These are phyloP conservation scores for Melopsittacus undulatus DNA, from an alignment of 2,797 vertebrate species.

Conservation along the genomic window DNA sequence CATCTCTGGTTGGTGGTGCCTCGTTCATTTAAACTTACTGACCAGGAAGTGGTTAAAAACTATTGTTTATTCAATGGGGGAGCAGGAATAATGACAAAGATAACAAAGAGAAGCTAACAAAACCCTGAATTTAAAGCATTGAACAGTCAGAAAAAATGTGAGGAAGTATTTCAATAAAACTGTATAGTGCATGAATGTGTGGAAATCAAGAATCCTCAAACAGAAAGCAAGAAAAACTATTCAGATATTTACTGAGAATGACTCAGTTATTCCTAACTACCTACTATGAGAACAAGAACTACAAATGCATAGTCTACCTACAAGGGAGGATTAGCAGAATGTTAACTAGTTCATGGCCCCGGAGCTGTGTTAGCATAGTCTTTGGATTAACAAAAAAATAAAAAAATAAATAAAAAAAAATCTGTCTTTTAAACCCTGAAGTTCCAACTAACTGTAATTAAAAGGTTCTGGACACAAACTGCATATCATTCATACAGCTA, in stretches of 20 bases:
- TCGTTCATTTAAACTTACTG: not conserved
- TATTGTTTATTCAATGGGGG: not conserved
- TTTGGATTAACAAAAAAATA: not conserved
- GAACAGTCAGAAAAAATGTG: not conserved
- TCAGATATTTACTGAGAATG: not conserved
- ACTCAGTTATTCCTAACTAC: not conserved
- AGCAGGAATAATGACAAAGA: not conserved
- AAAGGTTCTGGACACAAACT: not conserved
- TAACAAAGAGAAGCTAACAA: not conserved
- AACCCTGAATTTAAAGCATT: not conserved
- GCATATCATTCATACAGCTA: not conserved
- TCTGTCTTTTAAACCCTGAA: not conserved
- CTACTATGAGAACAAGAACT: not conserved
- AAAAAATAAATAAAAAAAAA: not conserved
- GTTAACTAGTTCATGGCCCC: not conserved
- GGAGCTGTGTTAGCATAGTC: not conserved
- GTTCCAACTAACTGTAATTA: not conserved
- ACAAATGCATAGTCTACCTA: not conserved
- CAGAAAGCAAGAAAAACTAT: not conserved
- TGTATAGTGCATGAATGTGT: not conserved
- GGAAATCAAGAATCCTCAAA: not conserved
- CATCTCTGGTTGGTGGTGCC: not conserved
- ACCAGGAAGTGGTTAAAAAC: not conserved
- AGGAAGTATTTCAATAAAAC: not conserved
- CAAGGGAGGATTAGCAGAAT: not conserved